Evolutionary conservation across 2,797 vertebrate genomes (phyloP), one percentile per base, ranked within the genome.

Genomic region (Phataginus tricuspis): DNA sequence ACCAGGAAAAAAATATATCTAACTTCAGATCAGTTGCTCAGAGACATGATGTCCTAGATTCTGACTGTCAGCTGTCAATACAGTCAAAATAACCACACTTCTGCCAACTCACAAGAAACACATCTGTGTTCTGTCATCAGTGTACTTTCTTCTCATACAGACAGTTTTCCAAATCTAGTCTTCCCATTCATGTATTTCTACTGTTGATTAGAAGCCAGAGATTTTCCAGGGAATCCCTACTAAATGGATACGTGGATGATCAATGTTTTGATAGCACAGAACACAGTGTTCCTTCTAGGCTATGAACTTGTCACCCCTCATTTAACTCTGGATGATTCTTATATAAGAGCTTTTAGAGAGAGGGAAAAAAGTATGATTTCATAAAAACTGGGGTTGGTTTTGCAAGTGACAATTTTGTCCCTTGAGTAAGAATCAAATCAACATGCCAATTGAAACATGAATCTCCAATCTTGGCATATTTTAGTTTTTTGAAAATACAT

Each of bases 151-250:
- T 91, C 86, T 95, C 64, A 51, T 37, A 45, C 68, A 84, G 57
- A 82, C 45, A 66, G 42, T 57, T 90, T 94, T 94, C 92, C 55
- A 88, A 90, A 75, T 69, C 75, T 25, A 79, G 71, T 71, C 82
- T 92, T 96, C 49, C 64, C 90, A 79, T 80, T 95, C 96, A 90
- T 34, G 8, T 75, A 68, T 92, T 94, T 94, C 75, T 31, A 25
- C 57, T 27, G 9, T 63, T 86, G 53, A 85, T 63, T 77, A 95
- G 69, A 66, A 96, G 53, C 12, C 45, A 16, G 63, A 96, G 72
- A 82, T 93, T 93, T 97, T 92, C 94, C 64, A 80, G 42, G 88
- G 82, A 96, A 95, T 91, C 89, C 57, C 37, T 90, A 25, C 59
- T 83, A 77, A 96, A 77, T 57, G 53, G 21, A 63, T 83, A 6